A percentile compares a stretch with the other conserved stretches of the same genome.
These are phyloP conservation scores for Eolophus roseicapilla DNA, from an alignment of 2,113 vertebrate genomes.

Conservation along the genomic window DNA sequence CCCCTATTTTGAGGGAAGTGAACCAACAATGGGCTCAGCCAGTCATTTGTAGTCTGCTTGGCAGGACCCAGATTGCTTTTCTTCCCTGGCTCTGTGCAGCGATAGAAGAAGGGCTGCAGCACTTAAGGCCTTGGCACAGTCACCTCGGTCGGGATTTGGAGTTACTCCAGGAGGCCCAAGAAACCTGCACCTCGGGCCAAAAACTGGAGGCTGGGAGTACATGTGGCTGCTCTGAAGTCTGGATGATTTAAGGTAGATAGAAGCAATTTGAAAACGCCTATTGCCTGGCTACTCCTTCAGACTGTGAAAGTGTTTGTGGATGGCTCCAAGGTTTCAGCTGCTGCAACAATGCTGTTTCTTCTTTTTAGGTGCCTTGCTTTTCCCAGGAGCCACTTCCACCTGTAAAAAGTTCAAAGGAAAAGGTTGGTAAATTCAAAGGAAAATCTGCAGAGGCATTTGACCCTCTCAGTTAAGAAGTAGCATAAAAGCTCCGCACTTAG, in stretches of 20 bases:
- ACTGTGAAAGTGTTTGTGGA: not conserved
- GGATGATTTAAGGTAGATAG: conserved; percentile 58
- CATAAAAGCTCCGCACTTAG: not conserved
- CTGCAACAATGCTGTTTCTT: not conserved
- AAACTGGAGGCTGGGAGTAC: conserved; percentile 12
- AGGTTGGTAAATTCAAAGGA: not conserved
- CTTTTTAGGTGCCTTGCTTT: not conserved
- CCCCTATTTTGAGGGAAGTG: not conserved
- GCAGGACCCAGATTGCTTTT: not conserved
- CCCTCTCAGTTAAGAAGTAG: not conserved
- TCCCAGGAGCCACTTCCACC: not conserved
- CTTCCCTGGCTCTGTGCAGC: not conserved
- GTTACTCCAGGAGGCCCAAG: conserved; percentile 34
- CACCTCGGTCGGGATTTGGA: not conserved
- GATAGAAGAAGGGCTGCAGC: conserved; percentile 37
- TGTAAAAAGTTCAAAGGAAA: not conserved
- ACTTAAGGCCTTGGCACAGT: conserved; percentile 50
- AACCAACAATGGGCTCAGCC: conserved; percentile 7
- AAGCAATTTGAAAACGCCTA: not conserved
- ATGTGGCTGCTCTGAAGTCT: not conserved
- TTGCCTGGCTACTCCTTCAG: conserved; percentile 3
- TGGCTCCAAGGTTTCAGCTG: not conserved
- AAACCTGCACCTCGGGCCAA: conserved; percentile 23
- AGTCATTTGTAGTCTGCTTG: conserved; percentile 1
- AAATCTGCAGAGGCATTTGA: not conserved